These are phyloP conservation scores for Reinhardtius hippoglossoides DNA, from an alignment of 2,113 vertebrate species.

Conservation along the genomic window DNA sequence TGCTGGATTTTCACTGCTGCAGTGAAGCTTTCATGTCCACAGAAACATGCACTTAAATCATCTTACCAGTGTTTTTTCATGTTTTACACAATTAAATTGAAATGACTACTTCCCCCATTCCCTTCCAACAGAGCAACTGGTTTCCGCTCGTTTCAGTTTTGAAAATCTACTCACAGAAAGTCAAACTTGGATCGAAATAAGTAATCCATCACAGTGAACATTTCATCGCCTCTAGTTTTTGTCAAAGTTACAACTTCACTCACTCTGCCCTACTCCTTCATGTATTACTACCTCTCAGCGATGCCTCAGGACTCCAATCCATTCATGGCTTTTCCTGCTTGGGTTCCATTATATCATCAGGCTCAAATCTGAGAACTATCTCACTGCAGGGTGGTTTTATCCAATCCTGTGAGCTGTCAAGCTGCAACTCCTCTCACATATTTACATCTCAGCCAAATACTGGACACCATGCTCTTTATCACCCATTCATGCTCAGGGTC, in stretches of 20 bases:
- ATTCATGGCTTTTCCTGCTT: constrained; percentile 37
- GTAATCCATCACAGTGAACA: constrained; percentile 46
- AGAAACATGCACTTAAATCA: constrained; percentile 3
- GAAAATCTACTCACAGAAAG: constrained; percentile 5
- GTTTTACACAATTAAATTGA: constrained; percentile 3
- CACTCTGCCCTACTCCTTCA: constrained; percentile 31
- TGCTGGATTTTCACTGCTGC: background rate
- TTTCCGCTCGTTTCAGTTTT: constrained; percentile 10
- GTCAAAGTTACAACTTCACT: constrained; percentile 46
- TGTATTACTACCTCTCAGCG: constrained; percentile 57
- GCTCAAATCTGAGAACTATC: constrained; percentile 31
- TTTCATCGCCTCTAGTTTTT: constrained; percentile 48
- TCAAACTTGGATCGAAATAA: constrained; percentile 34
- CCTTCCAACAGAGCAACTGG: background rate
- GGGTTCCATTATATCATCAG: constrained; percentile 16
- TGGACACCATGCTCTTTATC: background rate
- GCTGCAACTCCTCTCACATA: constrained; percentile 7
- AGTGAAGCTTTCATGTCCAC: background rate
- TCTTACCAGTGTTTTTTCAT: background rate
- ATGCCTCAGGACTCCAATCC: constrained; percentile 43
- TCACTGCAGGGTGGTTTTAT: constrained; percentile 13
- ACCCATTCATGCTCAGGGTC: background rate
- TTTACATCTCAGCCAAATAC: background rate
- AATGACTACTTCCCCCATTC: background rate
- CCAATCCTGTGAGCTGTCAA: constrained; percentile 4